phyloP scores from a whole-genome alignment of 1,140 invertebrate genomes.

The Sweltsa coloradensis region DNA sequence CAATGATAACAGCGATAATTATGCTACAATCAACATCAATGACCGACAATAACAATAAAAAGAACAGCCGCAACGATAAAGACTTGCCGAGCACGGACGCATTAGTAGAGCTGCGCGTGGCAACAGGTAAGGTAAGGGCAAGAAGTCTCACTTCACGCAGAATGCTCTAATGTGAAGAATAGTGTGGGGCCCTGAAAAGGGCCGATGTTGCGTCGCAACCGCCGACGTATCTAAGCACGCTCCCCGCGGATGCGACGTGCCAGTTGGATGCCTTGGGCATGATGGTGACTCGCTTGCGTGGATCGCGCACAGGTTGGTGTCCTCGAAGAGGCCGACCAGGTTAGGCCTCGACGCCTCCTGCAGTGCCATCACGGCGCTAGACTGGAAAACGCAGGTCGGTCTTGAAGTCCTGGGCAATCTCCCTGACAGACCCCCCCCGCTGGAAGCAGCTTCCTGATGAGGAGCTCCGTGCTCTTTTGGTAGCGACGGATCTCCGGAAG shows the following conservation, averaged over 20 bases:
- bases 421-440: conserved; percentile 65
- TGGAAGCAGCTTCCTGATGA: conserved; percentile 86
- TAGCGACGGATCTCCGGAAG: conserved; percentile 48
- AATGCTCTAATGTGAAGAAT: too few relatives aligned
- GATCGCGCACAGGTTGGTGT: conserved; percentile 88
- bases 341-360: too few relatives aligned
- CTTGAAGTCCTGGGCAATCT: conserved; percentile 76
- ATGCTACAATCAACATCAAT: too few relatives aligned
- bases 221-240: conserved; percentile 44
- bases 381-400: conserved; percentile 73
- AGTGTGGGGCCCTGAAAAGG: too few relatives aligned
- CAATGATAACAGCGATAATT: too few relatives aligned
- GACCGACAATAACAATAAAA: too few relatives aligned
- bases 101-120: too few relatives aligned
- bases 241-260: conserved; percentile 76
- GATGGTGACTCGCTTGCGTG: conserved; percentile 91
- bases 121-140: too few relatives aligned
- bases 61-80: too few relatives aligned
- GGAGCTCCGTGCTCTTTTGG: conserved; percentile 65
- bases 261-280: conserved; percentile 92
- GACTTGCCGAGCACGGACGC: too few relatives aligned
- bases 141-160: too few relatives aligned
- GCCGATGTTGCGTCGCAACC: too few relatives aligned
- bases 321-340: conserved; percentile 81
- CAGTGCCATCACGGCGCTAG: conserved; percentile 60